Percentiles rank a stretch among this genome's conserved stretches.
Evolutionary conservation across 2,113 vertebrate genomes (phyloP).

Genomic region (Leptobrachium ailaonicum): DNA sequence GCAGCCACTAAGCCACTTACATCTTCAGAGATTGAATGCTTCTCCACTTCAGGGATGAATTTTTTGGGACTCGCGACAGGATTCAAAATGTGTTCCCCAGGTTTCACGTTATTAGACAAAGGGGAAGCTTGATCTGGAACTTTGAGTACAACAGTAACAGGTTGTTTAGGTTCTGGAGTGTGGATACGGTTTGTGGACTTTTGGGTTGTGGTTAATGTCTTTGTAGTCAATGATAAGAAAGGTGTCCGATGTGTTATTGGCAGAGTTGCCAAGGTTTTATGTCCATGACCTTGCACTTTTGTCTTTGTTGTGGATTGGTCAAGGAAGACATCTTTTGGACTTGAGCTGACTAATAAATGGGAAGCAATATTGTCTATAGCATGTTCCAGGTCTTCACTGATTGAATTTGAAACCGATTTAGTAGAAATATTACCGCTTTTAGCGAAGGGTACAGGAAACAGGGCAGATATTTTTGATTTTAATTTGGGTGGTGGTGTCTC

Average conservation of each 20-base stretch:
- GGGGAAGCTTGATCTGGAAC: not conserved
- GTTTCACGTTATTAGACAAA: not conserved
- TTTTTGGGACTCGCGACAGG: not conserved
- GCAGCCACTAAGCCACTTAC: conserved; percentile 65
- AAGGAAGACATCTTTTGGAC: not conserved
- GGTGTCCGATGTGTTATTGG: not conserved
- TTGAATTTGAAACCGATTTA: not conserved
- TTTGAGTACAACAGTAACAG: not conserved
- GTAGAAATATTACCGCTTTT: not conserved
- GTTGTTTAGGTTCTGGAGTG: not conserved
- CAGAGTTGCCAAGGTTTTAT: not conserved
- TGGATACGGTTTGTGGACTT: not conserved
- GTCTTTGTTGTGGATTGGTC: not conserved
- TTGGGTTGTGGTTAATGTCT: not conserved
- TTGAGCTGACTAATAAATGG: not conserved
- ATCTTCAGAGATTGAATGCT: conserved; percentile 40
- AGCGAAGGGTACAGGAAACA: not conserved
- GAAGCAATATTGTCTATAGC: not conserved
- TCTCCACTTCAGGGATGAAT: too few relatives aligned
- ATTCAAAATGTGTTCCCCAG: not conserved
- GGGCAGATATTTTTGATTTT: not conserved
- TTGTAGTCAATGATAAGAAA: not conserved
- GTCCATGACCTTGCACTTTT: not conserved
- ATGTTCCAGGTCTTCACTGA: not conserved
- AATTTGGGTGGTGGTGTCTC: fast-evolving